These are phyloP conservation scores for Oasisia sp. DNA, from an alignment of 2,888 invertebrate genomes.

Conservation along the genomic window DNA sequence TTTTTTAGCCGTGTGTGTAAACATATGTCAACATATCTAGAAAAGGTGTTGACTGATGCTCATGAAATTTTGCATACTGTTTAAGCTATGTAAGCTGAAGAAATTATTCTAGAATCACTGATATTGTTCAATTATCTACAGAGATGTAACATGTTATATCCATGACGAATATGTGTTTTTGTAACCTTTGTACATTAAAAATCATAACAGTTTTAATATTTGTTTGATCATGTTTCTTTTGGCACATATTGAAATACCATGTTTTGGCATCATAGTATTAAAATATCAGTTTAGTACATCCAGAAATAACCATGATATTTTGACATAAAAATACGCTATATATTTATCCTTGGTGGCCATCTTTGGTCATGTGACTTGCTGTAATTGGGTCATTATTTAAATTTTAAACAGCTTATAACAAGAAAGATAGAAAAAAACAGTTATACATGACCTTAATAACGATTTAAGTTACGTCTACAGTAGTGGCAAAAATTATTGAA, in stretches of 20 bases:
- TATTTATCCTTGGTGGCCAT: neutral
- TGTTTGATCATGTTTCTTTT: neutral
- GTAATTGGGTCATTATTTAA: neutral
- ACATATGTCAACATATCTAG: neutral
- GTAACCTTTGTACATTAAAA: neutral
- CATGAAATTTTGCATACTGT: neutral
- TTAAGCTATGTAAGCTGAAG: neutral
- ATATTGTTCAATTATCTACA: neutral
- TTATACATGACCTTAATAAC: too few species aligned
- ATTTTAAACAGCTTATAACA: too few species aligned
- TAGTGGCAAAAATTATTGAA: too few species aligned
- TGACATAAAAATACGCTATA: neutral
- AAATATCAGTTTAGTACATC: neutral
- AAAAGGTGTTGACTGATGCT: neutral
- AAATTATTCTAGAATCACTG: neutral
- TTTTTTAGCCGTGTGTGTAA: neutral
- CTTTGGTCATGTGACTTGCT: neutral
- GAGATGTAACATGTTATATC: neutral
- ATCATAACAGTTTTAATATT: neutral
- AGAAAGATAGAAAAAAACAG: too few species aligned
- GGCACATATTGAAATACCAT: too few species aligned
- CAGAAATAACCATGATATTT: neutral
- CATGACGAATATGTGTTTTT: neutral
- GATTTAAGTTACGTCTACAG: too few species aligned
- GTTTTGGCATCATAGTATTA: neutral